phyloP scores from a whole-genome alignment of 2,113 vertebrate species.

The Pontoporia blainvillei region DNA sequence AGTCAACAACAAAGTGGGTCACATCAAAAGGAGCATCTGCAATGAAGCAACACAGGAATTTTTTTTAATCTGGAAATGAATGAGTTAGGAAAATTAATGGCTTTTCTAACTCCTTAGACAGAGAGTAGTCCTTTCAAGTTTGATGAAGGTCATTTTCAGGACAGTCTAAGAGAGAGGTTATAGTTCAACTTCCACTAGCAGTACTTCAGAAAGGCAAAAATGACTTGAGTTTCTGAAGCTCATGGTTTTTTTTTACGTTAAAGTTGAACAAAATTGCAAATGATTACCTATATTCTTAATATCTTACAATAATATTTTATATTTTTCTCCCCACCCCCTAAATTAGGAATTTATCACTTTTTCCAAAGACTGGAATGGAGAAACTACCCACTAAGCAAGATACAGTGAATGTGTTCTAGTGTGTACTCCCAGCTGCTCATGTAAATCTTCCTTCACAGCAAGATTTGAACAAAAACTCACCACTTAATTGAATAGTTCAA shows the following conservation, averaged over 20 bases:
- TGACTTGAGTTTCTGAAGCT: neutral
- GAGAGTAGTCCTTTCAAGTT: conserved; percentile 47
- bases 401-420: neutral
- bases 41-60: neutral
- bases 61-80: conserved; percentile 45
- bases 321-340: neutral
- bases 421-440: neutral
- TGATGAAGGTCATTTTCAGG: conserved; percentile 52
- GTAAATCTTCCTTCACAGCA: conserved; percentile 51
- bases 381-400: neutral
- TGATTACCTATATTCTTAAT: neutral
- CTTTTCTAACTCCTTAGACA: conserved; percentile 35
- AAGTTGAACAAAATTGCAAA: neutral
- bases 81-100: conserved; percentile 38
- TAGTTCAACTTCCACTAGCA: conserved; percentile 37
- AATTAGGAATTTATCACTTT: neutral
- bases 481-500: conserved; percentile 21
- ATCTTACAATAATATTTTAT: neutral
- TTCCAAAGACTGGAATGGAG: neutral
- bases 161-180: conserved; percentile 17
- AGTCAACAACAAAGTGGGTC: conserved; percentile 11
- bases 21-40: neutral
- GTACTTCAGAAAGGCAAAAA: neutral
- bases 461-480: conserved; percentile 17
- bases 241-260: neutral